These are phyloP conservation scores for Sebastiscus albofasciatus DNA, from an alignment of 2,797 vertebrate species.

Conservation along the genomic window DNA sequence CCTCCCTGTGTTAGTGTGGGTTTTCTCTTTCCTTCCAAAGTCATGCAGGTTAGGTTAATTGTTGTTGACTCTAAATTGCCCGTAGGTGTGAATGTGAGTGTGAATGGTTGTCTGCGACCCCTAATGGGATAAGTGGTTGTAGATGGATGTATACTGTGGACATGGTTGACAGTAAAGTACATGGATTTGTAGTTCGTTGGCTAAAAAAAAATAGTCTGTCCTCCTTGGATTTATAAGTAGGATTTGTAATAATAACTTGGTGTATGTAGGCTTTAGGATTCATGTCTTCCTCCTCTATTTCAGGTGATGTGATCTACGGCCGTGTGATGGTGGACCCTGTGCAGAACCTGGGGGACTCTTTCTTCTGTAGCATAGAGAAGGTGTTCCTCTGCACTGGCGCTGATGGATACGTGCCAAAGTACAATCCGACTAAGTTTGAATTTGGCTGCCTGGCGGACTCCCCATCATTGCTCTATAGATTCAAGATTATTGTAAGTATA, in stretches of 20 bases:
- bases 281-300: neutral
- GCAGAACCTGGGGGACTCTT: slow-evolving; percentile 94
- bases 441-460: slow-evolving; percentile 95
- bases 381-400: slow-evolving; percentile 95
- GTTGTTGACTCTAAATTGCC: no score
- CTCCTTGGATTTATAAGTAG: neutral
- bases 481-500: slow-evolving; percentile 93
- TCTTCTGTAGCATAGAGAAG: slow-evolving; percentile 95
- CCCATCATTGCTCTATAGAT: slow-evolving; percentile 89
- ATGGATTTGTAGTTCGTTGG: neutral
- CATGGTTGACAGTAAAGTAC: neutral
- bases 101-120: no score
- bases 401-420: slow-evolving; percentile 95
- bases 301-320: slow-evolving; percentile 91
- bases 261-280: neutral
- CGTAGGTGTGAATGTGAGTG: no score
- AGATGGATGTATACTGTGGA: neutral
- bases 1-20: no score
- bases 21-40: no score
- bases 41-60: no score
- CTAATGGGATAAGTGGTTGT: no score
- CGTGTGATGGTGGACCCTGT: slow-evolving; percentile 98
- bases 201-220: neutral
- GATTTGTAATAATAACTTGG: neutral
- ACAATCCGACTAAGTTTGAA: slow-evolving; percentile 88